These are phyloP conservation scores for Balanococcus diminutus DNA, from an alignment of 2,888 invertebrate species.

Conservation along the genomic window DNA sequence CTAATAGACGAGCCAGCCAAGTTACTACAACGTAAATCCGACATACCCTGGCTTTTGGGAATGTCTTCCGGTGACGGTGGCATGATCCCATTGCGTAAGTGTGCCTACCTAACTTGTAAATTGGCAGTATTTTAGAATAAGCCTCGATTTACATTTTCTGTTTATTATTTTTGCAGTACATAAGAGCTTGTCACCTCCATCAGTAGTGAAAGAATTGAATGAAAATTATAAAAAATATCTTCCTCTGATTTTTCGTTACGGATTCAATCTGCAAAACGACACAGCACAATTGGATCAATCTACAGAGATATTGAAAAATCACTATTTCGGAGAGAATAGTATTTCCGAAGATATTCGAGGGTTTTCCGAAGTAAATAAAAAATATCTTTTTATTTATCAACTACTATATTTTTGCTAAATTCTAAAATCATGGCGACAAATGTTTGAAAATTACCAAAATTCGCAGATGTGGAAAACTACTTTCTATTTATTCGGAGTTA, in stretches of 20 bases:
- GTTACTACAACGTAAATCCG: conserved; percentile 50
- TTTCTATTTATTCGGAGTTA: not conserved
- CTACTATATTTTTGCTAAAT: no score
- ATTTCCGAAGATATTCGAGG: not conserved
- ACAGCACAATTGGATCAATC: not conserved
- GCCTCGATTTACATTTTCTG: not conserved
- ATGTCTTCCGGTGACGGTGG: conserved; percentile 55
- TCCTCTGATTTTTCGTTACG: not conserved
- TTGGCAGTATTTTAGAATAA: no score
- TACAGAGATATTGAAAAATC: not conserved
- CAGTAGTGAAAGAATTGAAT: not conserved
- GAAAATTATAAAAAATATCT: not conserved
- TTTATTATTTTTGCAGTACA: not conserved
- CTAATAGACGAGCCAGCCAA: conserved; percentile 46
- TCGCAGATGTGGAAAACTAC: not conserved
- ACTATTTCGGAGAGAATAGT: not conserved
- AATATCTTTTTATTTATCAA: not conserved
- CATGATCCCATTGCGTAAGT: conserved; percentile 46
- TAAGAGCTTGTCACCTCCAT: not conserved
- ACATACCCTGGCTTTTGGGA: conserved; percentile 55
- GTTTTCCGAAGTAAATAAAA: not conserved
- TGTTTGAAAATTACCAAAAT: no score
- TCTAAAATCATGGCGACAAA: no score
- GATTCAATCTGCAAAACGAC: not conserved
- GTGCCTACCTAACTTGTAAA: no score